Base-by-base conservation (phyloP, 2,113 vertebrate genomes). In the Ascaphus truei region DNA sequence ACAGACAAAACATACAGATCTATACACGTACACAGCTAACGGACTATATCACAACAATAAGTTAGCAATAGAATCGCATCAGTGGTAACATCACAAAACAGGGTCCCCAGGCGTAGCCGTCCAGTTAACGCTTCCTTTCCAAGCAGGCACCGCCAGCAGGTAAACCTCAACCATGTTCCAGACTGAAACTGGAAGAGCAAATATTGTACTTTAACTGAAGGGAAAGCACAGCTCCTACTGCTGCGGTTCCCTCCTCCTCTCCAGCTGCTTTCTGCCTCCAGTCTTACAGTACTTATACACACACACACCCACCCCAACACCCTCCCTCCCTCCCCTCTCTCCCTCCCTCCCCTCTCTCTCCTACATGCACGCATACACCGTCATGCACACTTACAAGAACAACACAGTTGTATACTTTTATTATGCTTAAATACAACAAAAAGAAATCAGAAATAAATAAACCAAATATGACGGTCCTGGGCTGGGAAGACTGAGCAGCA, bases 251-350 rank as follows among this genome's bases (percentile, higher is more conserved):
- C 87, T 85, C 85, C 88, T 88, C 85, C 88, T 86, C 84, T 79
- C 87, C 86, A 86, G 85, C 86, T 86, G 87, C 84, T 84, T 83
- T 79, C 87, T 85, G 85, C 83, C 78, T 77, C 71, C 80, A 76
- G 78, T 75, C 74, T 75, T 74, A n/a, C n/a, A n/a, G n/a, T n/a
- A 55, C 64, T 67, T 67, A 67, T 67, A 67, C 25, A 43, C 29
- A 6, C n/a, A n/a, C n/a, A n/a, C n/a, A n/a, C n/a, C n/a, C n/a
- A n/a, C n/a, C n/a, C 22, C 33, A 76, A 72, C 66, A 79, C 16
- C 59, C 77, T 78, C 77, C 76, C 76, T 71, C 68, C 53, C 30
- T 5, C 41, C 26, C 15, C 26, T 33, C 13, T 39, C 23, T 23
- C 13, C 13, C 26, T 33, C 13, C 51, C 23, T 23, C 13, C 13